Evolutionary conservation across 2,888 invertebrate genomes (phyloP), one percentile per base, ranked within the genome.

Genomic region (Idaea aversata): DNA sequence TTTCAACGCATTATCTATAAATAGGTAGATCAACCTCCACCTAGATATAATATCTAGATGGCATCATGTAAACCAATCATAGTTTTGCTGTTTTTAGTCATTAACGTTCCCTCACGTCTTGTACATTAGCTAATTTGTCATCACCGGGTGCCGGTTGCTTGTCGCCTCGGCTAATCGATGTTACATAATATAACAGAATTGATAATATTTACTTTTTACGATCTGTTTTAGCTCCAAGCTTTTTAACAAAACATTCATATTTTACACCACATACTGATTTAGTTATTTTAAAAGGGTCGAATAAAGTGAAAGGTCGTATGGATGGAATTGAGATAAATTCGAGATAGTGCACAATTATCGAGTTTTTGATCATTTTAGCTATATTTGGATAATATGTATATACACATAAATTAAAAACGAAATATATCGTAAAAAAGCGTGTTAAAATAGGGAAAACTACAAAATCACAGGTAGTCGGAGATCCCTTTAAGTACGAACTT

Each of bases 101-200:
- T 88, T 89, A 88, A 84, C 87, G 84, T 84, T 83, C 84, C 87
- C 88, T 88, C 87, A 88, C 91, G 89, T 88, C 86, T 83, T 84
- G 82, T 84, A 82, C 83, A 86, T 88, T 88, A 85, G 85, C 87
- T 87, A 90, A 90, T 88, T 90, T 90, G 87, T 88, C 87, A 89
- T 87, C 85, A 78, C 76, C 72, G 72, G 77, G 74, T 74, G 77
- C 75, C 58, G 58, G 58, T 15, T 3, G 58, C 73, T 74, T 72
- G 76, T 77, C 74, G 77, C 78, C 79, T 80, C 76, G 73, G 47
- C 74, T 80, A 78, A 83, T 80, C 80, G 80, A 76, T 77, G 78
- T 77, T 77, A 78, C 77, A 75, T 78, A 71, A 25, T 25, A 25
- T 2, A 25, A 25, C 25, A 25, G 25, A 25, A 25, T 25, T 25